These are phyloP conservation scores for Leptoclinus maculatus DNA, from an alignment of 2,797 vertebrate species.

Conservation along the genomic window DNA sequence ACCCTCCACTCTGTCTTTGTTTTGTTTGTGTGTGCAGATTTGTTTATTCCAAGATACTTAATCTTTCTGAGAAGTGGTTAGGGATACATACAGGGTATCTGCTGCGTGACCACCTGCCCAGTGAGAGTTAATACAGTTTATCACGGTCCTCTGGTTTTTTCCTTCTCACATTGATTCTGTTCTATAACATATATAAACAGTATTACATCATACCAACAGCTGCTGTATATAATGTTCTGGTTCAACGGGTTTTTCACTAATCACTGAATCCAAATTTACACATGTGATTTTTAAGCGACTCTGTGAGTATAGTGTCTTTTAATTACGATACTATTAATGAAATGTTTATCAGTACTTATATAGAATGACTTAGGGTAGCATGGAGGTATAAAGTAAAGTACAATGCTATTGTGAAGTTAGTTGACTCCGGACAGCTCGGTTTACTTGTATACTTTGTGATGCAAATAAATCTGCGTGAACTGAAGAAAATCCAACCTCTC, in stretches of 20 bases:
- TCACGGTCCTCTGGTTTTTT: conserved; percentile 45
- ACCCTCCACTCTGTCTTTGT: not conserved
- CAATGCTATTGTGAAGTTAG: too few species aligned
- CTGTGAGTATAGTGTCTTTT: not conserved
- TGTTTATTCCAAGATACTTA: conserved; percentile 31
- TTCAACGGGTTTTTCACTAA: conserved; percentile 1
- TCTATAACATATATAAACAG: conserved; percentile 46
- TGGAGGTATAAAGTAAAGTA: too few species aligned
- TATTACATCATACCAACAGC: conserved; percentile 38
- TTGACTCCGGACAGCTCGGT: too few species aligned
- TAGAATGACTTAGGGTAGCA: too few species aligned
- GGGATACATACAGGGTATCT: not conserved
- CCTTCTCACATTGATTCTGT: conserved; percentile 47
- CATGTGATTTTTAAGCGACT: not conserved
- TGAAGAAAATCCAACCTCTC: too few species aligned
- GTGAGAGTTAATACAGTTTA: conserved; percentile 35
- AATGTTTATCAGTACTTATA: not conserved
- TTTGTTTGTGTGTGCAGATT: conserved; percentile 7
- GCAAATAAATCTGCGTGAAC: too few species aligned
- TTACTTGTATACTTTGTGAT: too few species aligned
- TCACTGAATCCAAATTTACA: not conserved
- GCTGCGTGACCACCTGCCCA: conserved; percentile 21
- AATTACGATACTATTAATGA: not conserved
- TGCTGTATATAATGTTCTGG: not conserved
- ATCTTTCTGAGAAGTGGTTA: conserved; percentile 63